Evolutionary conservation across 2,113 vertebrate genomes (phyloP).

Genomic region (Cyrtonyx montezumae): DNA sequence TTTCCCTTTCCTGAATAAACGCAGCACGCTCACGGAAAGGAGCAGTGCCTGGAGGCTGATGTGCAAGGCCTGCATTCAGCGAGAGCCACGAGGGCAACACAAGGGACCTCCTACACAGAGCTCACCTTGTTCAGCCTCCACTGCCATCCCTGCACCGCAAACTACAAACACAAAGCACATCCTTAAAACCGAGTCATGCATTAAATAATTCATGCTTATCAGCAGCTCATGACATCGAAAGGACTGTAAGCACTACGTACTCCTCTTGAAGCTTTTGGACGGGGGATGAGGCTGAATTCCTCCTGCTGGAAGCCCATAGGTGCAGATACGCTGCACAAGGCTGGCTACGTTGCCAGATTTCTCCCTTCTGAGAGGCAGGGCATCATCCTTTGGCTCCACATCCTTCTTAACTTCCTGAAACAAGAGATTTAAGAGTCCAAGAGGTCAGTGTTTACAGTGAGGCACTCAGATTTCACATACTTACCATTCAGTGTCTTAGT

Average conservation of each 20-base stretch:
- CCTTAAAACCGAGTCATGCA: background rate
- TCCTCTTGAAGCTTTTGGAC: constrained; percentile 81
- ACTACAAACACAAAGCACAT: accelerated
- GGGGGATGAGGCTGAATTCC: constrained; percentile 88
- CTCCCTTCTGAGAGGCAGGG: constrained; percentile 79
- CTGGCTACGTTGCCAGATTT: constrained; percentile 91
- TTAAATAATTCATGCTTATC: background rate
- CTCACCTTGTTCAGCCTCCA: background rate
- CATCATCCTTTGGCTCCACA: constrained; percentile 85
- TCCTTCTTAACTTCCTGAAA: constrained; percentile 90
- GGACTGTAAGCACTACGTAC: constrained; percentile 80
- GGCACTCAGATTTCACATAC: background rate
- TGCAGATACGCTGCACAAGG: constrained; percentile 95
- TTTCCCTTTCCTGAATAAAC: background rate
- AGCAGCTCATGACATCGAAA: background rate
- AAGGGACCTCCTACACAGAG: background rate
- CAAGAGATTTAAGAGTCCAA: constrained; percentile 4
- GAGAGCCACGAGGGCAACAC: background rate
- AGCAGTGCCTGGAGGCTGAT: background rate
- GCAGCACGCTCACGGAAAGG: background rate
- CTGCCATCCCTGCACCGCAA: background rate
- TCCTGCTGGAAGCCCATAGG: constrained; percentile 89
- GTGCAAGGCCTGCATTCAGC: background rate
- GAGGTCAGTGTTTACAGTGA: background rate
- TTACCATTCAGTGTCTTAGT: background rate